Conservation (phyloP, 2,888 invertebrate species). For the Icerya purchasi region DNA sequence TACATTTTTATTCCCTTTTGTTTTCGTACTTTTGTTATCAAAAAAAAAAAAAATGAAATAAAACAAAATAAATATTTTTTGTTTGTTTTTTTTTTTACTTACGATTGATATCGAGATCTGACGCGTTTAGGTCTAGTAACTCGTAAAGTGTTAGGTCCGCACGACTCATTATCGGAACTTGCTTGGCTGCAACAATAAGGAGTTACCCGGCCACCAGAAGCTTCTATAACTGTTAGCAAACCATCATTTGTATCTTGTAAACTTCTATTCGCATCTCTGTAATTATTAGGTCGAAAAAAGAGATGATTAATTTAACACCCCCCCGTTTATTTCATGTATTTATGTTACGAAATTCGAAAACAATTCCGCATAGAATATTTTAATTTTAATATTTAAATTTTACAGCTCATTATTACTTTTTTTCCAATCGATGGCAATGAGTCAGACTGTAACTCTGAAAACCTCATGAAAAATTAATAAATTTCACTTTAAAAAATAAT, state of each 20-base stretch:
- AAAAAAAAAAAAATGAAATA: too few relatives aligned
- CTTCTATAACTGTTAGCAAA: slow-evolving; percentile 28
- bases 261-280: slow-evolving; percentile 33
- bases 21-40: too few relatives aligned
- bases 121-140: not conserved
- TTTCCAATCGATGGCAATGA: too few relatives aligned
- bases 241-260: slow-evolving; percentile 36
- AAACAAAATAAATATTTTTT: too few relatives aligned
- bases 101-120: not conserved
- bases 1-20: too few relatives aligned
- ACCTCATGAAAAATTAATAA: not conserved
- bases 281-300: too few relatives aligned
- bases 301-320: not conserved
- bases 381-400: too few relatives aligned
- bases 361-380: too few relatives aligned
- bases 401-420: too few relatives aligned
- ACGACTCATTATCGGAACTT: slow-evolving; percentile 13
- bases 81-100: not conserved
- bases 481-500: not conserved
- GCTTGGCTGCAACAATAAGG: slow-evolving; percentile 17
- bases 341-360: not conserved
- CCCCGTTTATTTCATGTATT: not conserved
- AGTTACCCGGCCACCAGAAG: slow-evolving; percentile 14
- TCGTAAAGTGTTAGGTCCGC: not conserved
- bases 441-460: not conserved